Evolutionary conservation across 2,888 invertebrate genomes (phyloP), one percentile per base, ranked within the genome.

Genomic region (Parnassius apollo): DNA sequence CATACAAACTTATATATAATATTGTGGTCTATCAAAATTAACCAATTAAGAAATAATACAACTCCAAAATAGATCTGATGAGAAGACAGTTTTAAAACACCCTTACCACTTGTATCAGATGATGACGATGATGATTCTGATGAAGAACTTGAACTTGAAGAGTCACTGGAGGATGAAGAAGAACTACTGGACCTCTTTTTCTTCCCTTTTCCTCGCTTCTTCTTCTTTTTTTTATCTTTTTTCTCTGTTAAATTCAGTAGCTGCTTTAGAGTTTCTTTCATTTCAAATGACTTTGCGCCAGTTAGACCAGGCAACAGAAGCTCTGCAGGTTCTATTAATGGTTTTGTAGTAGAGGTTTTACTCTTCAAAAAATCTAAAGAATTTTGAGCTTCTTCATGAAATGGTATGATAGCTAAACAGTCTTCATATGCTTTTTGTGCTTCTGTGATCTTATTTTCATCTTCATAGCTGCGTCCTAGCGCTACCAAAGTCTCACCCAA

Each of bases 401-500:
- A 96, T 0, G 97, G 97, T 76, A 96, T 95, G 57, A 97, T 95
- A 8, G 94, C 94, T 57, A 97, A 85, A 78, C 97, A 97, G 78
- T 96, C 96, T 75, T 95, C 95, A 74, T 97, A 97, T 0, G 96
- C 96, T 72, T 96, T 96, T 62, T 96, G 93, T 0, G 97, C 97
- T 70, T 97, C 97, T 2, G 96, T 95, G 59, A 96, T 93, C 73
- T 97, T 96, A 76, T 96, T 96, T 71, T 96, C 96, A 73, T 97
- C 97, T 79, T 97, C 97, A 80, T 96, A 96, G 78, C 97, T 97
- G 57, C 97, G 94, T 46, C 97, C 98, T 57, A 96, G 89, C 0
- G 98, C 98, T 0, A 98, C 96, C 53, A 98, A 87, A 0, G 98
- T 98, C 85, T 98, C 98, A 45, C 97, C 96, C 93, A 98, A 95